Percentiles rank a stretch among this genome's conserved stretches.
These are phyloP conservation scores for Pteria penguin DNA, from an alignment of 2,888 invertebrate species.

Conservation along the genomic window DNA sequence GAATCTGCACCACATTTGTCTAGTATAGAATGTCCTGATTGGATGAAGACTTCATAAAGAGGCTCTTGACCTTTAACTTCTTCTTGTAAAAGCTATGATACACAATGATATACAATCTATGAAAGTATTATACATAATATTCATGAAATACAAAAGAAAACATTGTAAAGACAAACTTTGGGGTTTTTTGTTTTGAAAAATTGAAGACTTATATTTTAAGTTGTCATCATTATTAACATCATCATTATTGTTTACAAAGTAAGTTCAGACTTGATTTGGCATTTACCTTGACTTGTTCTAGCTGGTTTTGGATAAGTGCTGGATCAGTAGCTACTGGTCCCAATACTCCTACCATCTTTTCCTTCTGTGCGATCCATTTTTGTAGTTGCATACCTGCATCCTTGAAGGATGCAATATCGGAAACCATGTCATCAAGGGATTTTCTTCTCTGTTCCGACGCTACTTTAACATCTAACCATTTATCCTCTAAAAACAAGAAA, in stretches of 20 bases:
- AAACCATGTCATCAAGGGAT: slow-evolving; percentile 82
- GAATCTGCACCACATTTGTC: slow-evolving; percentile 82
- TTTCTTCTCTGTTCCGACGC: slow-evolving; percentile 74
- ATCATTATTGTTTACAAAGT: no score
- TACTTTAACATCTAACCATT: slow-evolving; percentile 76
- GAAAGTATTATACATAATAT: no score
- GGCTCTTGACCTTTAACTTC: slow-evolving; percentile 96
- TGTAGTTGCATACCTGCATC: slow-evolving; percentile 91
- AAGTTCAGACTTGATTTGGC: no score
- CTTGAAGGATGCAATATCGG: slow-evolving; percentile 94
- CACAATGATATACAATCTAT: no score
- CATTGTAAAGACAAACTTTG: no score
- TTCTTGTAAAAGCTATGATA: slow-evolving; percentile 90
- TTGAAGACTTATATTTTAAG: no score
- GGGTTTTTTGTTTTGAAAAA: no score
- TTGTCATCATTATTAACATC: no score
- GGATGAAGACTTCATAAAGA: slow-evolving; percentile 90
- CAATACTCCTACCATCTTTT: slow-evolving; percentile 95
- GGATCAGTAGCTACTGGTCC: slow-evolving; percentile 97
- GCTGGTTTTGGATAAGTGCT: slow-evolving; percentile 96
- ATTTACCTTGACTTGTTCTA: slow-evolving; percentile 89
- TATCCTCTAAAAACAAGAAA: slow-evolving; percentile 67
- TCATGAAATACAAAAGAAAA: no score
- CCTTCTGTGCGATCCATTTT: slow-evolving; percentile 94
- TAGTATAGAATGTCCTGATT: slow-evolving; percentile 89